Conservation (phyloP, 2,888 invertebrate genomes). For the Operophtera brumata region DNA sequence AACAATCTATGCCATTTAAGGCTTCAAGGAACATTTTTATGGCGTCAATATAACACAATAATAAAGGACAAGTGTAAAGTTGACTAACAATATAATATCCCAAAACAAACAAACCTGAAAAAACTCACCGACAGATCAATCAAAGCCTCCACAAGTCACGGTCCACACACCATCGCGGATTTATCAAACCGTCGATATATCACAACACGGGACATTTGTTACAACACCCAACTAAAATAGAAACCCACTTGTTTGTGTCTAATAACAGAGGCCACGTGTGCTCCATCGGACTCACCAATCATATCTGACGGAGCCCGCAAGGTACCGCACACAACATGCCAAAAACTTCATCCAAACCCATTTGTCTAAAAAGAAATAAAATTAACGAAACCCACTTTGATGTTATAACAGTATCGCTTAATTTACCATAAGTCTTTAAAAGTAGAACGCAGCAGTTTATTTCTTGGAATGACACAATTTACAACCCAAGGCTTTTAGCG, state of each 20-base stretch:
- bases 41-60: no score
- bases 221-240: conserved; percentile 51
- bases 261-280: conserved; percentile 51
- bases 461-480: conserved; percentile 60
- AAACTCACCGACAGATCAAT: conserved; percentile 38
- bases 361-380: conserved; percentile 44
- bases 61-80: no score
- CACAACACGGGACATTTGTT: conserved; percentile 45
- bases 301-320: conserved; percentile 51
- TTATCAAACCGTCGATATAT: conserved; percentile 45
- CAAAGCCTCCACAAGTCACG: conserved; percentile 25
- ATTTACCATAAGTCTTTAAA: conserved; percentile 56
- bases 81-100: background rate
- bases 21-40: no score
- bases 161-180: conserved; percentile 35
- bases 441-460: conserved; percentile 60
- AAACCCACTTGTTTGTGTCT: conserved; percentile 48
- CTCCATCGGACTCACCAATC: conserved; percentile 51
- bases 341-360: conserved; percentile 25
- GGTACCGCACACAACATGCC: conserved; percentile 14
- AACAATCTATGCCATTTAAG: no score
- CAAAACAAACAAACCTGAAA: conserved; percentile 7
- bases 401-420: conserved; percentile 46
- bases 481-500: conserved; percentile 40
- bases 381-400: conserved; percentile 48